Percentiles rank a stretch among this genome's conserved stretches.
Conservation (phyloP, 2,888 invertebrate species). For the Rhyacophila evoluta region DNA sequence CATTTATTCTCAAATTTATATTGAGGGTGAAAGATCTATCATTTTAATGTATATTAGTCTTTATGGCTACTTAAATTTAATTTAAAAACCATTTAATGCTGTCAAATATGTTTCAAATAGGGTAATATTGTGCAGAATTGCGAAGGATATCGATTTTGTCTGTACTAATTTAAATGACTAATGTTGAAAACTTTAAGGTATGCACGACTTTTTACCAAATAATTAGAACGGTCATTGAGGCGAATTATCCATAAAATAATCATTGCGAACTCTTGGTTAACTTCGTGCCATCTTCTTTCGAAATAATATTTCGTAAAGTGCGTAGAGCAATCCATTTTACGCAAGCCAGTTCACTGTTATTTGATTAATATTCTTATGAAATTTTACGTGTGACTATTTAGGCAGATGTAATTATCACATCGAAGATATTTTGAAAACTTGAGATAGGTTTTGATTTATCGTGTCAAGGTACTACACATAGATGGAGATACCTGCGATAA, state of each 20-base stretch:
- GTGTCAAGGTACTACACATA: background rate
- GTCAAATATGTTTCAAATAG: too few species aligned
- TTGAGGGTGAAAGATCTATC: too few species aligned
- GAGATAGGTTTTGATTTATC: background rate
- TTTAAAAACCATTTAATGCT: too few species aligned
- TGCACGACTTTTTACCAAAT: background rate
- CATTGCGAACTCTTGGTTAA: background rate
- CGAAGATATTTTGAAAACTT: background rate
- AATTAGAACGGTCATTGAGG: background rate
- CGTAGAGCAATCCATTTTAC: background rate
- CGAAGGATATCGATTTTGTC: too few species aligned
- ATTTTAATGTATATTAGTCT: too few species aligned
- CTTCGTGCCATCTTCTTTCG: background rate
- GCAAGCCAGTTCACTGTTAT: background rate
- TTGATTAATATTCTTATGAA: background rate
- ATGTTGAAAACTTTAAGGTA: background rate
- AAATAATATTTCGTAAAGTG: background rate
- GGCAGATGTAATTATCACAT: background rate
- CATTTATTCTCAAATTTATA: too few species aligned
- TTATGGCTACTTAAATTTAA: too few species aligned
- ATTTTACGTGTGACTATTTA: background rate
- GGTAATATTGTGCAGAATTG: too few species aligned
- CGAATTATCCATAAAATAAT: background rate
- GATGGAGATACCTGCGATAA: background rate
- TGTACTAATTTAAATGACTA: too few species aligned